These are phyloP conservation scores for Meta bourneti DNA, from an alignment of 2,888 invertebrate species.

Conservation along the genomic window DNA sequence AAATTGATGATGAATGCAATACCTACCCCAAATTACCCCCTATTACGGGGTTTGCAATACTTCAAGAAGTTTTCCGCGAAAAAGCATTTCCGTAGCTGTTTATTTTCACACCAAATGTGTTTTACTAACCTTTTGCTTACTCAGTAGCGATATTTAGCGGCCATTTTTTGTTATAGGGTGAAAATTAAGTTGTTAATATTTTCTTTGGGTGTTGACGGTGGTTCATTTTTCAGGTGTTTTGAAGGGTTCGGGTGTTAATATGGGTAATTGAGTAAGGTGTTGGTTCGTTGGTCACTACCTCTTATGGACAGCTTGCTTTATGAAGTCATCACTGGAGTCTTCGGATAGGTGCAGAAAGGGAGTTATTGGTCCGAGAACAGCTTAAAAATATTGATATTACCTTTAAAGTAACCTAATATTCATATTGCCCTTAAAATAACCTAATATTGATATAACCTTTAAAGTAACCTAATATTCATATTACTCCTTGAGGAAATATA, in stretches of 20 bases:
- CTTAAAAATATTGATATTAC: too few species aligned
- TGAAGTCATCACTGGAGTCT: background rate
- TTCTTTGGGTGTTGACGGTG: constrained; percentile 16
- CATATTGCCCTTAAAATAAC: too few species aligned
- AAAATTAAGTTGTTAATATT: constrained; percentile 53
- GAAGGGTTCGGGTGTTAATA: constrained; percentile 44
- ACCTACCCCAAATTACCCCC: constrained; percentile 35
- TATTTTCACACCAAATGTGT: constrained; percentile 56
- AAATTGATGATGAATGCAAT: constrained; percentile 52
- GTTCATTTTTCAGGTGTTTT: constrained; percentile 33
- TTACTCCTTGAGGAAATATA: too few species aligned
- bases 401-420: too few species aligned
- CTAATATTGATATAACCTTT: too few species aligned
- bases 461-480: too few species aligned
- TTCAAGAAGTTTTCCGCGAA: background rate
- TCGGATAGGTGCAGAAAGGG: background rate
- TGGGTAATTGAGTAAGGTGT: constrained; percentile 16
- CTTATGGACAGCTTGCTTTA: background rate
- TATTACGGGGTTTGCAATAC: constrained; percentile 3
- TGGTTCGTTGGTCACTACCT: background rate
- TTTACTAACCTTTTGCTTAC: constrained; percentile 26
- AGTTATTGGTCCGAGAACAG: too few species aligned
- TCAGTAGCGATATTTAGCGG: background rate
- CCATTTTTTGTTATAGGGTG: background rate
- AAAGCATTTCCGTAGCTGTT: background rate